Conservation (phyloP, 2,113 vertebrate species). For the Salvelinus alpinus region DNA sequence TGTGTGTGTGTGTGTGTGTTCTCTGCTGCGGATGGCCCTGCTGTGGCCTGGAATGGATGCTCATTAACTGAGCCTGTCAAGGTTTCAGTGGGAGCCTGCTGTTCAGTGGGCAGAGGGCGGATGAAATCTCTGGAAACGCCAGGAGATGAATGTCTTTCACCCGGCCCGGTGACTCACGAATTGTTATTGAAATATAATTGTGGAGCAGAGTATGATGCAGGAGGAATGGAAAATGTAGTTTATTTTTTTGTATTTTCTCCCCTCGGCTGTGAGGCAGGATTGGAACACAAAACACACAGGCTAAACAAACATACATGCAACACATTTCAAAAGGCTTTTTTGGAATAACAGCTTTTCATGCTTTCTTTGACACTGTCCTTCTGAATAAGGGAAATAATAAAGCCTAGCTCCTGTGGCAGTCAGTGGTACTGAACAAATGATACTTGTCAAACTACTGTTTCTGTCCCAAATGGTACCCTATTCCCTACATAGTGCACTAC, state of each 20-base stretch:
- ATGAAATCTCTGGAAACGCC: constrained; percentile 38
- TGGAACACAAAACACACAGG: too few relatives aligned
- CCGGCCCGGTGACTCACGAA: constrained; percentile 36
- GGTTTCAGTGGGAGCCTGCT: constrained; percentile 20
- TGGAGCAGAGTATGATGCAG: not conserved
- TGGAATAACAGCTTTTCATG: too few relatives aligned
- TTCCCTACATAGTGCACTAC: not conserved
- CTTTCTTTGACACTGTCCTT: too few relatives aligned
- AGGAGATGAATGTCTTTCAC: constrained; percentile 7
- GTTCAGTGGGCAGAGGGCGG: constrained; percentile 36
- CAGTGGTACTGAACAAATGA: too few relatives aligned
- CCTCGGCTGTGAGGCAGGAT: too few relatives aligned
- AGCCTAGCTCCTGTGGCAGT: too few relatives aligned
- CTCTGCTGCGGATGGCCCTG: constrained; percentile 8
- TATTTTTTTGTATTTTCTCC: too few relatives aligned
- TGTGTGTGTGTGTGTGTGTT: not conserved
- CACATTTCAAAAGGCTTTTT: too few relatives aligned
- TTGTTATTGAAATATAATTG: constrained; percentile 45
- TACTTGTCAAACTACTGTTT: too few relatives aligned
- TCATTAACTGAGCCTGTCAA: not conserved
- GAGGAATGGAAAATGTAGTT: not conserved
- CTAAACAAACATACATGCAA: too few relatives aligned
- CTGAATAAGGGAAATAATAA: too few relatives aligned
- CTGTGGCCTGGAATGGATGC: not conserved
- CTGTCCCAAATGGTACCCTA: too few relatives aligned